These are phyloP conservation scores for Toxotes chatareus DNA, from an alignment of 2,113 vertebrate species.

Conservation along the genomic window DNA sequence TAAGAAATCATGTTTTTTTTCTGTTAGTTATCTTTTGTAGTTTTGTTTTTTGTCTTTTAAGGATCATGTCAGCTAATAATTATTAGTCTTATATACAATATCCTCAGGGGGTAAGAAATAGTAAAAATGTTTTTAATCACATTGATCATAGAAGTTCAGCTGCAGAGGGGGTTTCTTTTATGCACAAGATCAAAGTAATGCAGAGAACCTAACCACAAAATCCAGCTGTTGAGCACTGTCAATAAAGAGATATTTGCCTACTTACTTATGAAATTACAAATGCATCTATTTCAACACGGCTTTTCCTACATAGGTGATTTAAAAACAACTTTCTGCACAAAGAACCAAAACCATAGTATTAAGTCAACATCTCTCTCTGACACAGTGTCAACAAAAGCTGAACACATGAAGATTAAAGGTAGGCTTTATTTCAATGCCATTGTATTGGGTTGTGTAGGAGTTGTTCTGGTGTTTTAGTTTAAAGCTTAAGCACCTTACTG, in stretches of 20 bases:
- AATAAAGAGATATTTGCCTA: background rate
- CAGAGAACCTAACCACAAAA: constrained; percentile 1
- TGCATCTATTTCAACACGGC: background rate
- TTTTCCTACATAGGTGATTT: background rate
- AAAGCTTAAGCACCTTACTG: background rate
- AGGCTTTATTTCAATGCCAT: constrained; percentile 2
- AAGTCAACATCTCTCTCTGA: background rate
- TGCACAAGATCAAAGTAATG: background rate
- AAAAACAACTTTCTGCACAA: background rate
- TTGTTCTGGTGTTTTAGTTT: background rate
- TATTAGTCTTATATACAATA: background rate
- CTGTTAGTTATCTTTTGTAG: constrained; percentile 9
- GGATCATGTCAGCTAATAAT: background rate
- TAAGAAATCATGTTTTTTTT: background rate
- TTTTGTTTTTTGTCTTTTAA: background rate
- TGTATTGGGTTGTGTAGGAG: background rate
- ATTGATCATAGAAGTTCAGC: background rate
- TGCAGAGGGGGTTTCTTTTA: background rate
- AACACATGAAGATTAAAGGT: constrained; percentile 10
- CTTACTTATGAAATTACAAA: constrained; percentile 8
- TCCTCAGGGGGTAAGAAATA: background rate
- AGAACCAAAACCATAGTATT: too few relatives aligned
- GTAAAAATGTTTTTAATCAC: background rate
- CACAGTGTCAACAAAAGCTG: constrained; percentile 24
- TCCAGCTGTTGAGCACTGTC: background rate